Conservation (phyloP, 2,888 invertebrate species). For the Himalopsyche kuldschensis region DNA sequence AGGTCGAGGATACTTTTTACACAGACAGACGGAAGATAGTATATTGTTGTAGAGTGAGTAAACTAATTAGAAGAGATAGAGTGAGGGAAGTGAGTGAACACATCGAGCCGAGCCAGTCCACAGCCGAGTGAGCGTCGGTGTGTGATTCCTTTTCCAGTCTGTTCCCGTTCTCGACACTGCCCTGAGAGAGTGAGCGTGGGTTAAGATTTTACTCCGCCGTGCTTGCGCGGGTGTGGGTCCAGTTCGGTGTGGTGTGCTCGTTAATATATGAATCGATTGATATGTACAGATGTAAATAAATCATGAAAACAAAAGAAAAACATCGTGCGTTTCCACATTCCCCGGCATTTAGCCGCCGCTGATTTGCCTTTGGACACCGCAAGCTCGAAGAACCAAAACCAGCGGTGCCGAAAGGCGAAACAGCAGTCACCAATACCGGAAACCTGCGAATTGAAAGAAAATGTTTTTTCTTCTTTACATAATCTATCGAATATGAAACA, state of each 20-base stretch:
- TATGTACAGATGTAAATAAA: slow-evolving; percentile 36
- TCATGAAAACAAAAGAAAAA: not conserved
- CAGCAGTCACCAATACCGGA: not conserved
- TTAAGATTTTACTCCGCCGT: slow-evolving; percentile 35
- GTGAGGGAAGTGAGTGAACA: slow-evolving; percentile 34
- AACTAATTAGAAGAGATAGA: slow-evolving; percentile 29
- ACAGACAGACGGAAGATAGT: slow-evolving; percentile 44
- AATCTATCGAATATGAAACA: not conserved
- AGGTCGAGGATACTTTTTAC: slow-evolving; percentile 50
- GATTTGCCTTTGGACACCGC: not conserved
- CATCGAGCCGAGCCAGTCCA: slow-evolving; percentile 37
- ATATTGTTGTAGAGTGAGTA: slow-evolving; percentile 36
- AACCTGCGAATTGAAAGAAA: not conserved
- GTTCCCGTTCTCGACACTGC: not conserved
- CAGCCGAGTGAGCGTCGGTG: slow-evolving; percentile 41
- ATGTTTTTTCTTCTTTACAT: not conserved
- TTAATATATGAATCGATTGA: slow-evolving; percentile 36
- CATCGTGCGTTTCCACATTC: not conserved
- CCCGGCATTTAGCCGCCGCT: not conserved
- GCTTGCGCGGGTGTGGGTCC: slow-evolving; percentile 37
- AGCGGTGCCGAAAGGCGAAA: not conserved
- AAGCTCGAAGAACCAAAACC: not conserved
- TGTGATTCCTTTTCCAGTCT: slow-evolving; percentile 8
- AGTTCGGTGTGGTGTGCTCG: slow-evolving; percentile 34
- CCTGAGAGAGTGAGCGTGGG: not conserved